Conservation (phyloP, 1,140 invertebrate genomes). For the Temnothorax curvispinosus region DNA sequence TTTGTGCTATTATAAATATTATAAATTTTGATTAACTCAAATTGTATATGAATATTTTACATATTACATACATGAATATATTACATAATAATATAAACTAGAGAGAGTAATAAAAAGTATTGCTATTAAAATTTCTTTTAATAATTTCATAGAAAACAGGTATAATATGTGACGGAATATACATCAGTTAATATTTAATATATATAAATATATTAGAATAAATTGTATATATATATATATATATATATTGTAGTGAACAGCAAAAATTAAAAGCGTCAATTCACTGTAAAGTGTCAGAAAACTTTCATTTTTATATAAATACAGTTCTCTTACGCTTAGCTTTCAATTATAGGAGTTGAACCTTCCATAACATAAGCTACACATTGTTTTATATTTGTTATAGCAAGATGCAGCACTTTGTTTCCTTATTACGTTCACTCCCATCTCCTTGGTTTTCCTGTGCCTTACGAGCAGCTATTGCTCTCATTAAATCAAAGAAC, state of each 20-base stretch:
- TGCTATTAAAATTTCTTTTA: conserved; percentile 45
- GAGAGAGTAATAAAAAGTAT: conserved; percentile 38
- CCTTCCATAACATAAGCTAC: conserved; percentile 63
- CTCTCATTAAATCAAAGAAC: conserved; percentile 98
- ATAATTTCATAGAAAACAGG: conserved; percentile 44
- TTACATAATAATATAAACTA: conserved; percentile 34
- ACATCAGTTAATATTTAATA: conserved; percentile 24
- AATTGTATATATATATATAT: conserved; percentile 37
- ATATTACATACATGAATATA: conserved; percentile 6
- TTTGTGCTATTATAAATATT: conserved; percentile 51
- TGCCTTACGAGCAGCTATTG: conserved; percentile 97
- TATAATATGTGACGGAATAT: conserved; percentile 7
- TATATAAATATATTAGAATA: conserved; percentile 38
- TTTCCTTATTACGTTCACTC: conserved; percentile 94
- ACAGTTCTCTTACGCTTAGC: conserved; percentile 68
- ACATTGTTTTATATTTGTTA: conserved; percentile 78
- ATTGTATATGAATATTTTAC: conserved; percentile 20
- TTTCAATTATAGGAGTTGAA: conserved; percentile 67
- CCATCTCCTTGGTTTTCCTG: conserved; percentile 96
- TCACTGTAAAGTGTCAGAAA: conserved; percentile 79
- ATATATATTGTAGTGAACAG: conserved; percentile 49
- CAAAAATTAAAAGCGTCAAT: conserved; percentile 64
- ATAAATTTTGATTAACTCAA: conserved; percentile 29
- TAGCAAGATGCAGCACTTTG: conserved; percentile 94
- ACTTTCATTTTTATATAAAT: conserved; percentile 70